phyloP scores from a whole-genome alignment of 2,888 invertebrate species.

The Dascillus cervinus region DNA sequence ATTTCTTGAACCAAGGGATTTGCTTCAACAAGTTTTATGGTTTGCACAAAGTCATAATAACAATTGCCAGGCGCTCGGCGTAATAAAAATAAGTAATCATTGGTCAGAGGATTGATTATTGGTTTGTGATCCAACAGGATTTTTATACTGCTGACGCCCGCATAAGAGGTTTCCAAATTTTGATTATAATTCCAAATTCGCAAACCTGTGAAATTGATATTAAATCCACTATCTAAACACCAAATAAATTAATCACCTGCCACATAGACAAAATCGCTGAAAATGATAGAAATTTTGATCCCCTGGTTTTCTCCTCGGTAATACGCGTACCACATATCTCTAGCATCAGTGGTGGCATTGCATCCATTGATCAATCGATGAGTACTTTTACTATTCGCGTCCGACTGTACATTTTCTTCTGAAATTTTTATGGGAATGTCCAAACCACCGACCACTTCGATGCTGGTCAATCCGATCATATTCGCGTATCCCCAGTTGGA shows the following conservation, averaged over 20 bases:
- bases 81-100: slow-evolving; percentile 46
- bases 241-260: slow-evolving; percentile 24
- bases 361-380: slow-evolving; percentile 54
- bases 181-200: slow-evolving; percentile 79
- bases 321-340: slow-evolving; percentile 69
- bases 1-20: slow-evolving; percentile 13
- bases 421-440: slow-evolving; percentile 26
- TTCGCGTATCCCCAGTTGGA: slow-evolving; percentile 58
- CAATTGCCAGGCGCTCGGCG: slow-evolving; percentile 69
- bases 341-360: slow-evolving; percentile 60
- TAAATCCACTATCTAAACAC: background rate
- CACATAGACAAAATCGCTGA: slow-evolving; percentile 30
- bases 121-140: slow-evolving; percentile 43
- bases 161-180: slow-evolving; percentile 57
- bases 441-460: slow-evolving; percentile 46
- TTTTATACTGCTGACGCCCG: slow-evolving; percentile 50
- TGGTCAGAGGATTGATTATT: slow-evolving; percentile 32
- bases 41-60: slow-evolving; percentile 72
- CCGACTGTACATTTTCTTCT: slow-evolving; percentile 27
- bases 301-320: too few relatives aligned
- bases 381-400: slow-evolving; percentile 23
- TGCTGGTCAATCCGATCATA: slow-evolving; percentile 54
- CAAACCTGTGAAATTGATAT: slow-evolving; percentile 43
- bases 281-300: slow-evolving; percentile 28
- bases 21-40: slow-evolving; percentile 35